phyloP scores from a whole-genome alignment of 2,797 vertebrate genomes.

The Spatula versicolor region DNA sequence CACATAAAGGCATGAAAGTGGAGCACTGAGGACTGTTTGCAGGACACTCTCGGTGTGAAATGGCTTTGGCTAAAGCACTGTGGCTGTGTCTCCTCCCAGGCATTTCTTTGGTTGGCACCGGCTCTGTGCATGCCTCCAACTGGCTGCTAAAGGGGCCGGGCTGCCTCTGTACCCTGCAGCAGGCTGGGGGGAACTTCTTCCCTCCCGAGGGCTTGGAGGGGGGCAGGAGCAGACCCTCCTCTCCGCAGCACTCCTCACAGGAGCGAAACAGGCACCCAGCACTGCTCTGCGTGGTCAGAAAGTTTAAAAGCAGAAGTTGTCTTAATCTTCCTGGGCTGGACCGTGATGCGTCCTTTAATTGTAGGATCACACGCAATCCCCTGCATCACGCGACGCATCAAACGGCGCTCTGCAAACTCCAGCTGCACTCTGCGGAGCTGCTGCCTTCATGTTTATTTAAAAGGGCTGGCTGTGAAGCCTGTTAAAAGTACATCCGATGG shows the following conservation, averaged over 20 bases:
- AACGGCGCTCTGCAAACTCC: not conserved
- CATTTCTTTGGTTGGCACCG: not conserved
- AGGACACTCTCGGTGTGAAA: not conserved
- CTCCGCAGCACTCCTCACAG: not conserved
- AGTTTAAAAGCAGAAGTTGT: not conserved
- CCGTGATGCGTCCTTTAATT: constrained; percentile 9
- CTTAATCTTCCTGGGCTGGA: not conserved
- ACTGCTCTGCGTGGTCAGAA: not conserved
- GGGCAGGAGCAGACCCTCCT: not conserved
- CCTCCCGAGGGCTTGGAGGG: not conserved
- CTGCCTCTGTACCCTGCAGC: not conserved
- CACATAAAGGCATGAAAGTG: not conserved
- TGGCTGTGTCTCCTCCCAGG: not conserved
- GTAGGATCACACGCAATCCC: not conserved
- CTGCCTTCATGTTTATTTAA: constrained; percentile 36
- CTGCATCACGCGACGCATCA: not conserved
- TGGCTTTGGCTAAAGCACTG: not conserved
- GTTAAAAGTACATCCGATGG: not conserved
- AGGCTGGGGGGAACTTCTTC: not conserved
- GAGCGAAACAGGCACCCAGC: not conserved
- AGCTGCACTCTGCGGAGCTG: not conserved
- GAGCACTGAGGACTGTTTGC: not conserved
- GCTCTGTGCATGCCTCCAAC: not conserved
- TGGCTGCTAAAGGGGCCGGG: not conserved
- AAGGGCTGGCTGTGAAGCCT: not conserved